Evolutionary conservation across 1,140 invertebrate species (phyloP).

Genomic region (Aporrectodea caliginosa): DNA sequence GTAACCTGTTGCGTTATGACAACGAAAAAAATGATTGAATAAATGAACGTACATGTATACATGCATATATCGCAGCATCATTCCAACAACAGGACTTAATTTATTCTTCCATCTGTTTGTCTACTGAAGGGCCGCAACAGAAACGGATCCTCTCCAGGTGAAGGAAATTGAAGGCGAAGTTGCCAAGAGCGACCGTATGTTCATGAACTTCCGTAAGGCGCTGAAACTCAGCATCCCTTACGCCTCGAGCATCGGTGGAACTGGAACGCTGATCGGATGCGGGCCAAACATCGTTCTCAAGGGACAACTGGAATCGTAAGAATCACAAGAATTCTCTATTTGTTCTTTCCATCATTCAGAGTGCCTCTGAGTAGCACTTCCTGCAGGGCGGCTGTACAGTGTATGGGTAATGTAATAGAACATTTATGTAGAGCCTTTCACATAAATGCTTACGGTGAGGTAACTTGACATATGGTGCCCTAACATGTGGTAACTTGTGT

Average conservation of each 20-base stretch:
- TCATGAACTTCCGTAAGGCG: conserved; percentile 32
- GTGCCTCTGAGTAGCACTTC: too few relatives aligned
- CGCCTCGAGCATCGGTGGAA: conserved; percentile 55
- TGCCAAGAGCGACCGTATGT: not conserved
- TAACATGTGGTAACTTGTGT: too few relatives aligned
- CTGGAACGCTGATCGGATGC: conserved; percentile 54
- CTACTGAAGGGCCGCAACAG: not conserved
- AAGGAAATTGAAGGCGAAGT: not conserved
- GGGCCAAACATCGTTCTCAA: conserved; percentile 51
- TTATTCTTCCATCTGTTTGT: not conserved
- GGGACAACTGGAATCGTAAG: conserved; percentile 31
- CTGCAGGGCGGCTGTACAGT: too few relatives aligned
- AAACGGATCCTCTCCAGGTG: not conserved
- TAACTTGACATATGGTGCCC: too few relatives aligned
- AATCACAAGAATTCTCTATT: too few relatives aligned
- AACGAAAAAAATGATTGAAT: not conserved
- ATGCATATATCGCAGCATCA: too few relatives aligned
- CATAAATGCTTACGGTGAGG: too few relatives aligned
- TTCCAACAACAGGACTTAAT: too few relatives aligned
- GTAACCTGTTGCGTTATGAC: too few relatives aligned
- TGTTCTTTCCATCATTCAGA: too few relatives aligned
- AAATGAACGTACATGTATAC: not conserved
- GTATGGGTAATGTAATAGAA: too few relatives aligned
- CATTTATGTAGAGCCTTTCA: too few relatives aligned
- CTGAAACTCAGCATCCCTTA: conserved; percentile 50